Percentiles rank a stretch among this genome's conserved stretches.
These are phyloP conservation scores for Mellivora capensis DNA, from an alignment of 2,113 vertebrate genomes.

Conservation along the genomic window DNA sequence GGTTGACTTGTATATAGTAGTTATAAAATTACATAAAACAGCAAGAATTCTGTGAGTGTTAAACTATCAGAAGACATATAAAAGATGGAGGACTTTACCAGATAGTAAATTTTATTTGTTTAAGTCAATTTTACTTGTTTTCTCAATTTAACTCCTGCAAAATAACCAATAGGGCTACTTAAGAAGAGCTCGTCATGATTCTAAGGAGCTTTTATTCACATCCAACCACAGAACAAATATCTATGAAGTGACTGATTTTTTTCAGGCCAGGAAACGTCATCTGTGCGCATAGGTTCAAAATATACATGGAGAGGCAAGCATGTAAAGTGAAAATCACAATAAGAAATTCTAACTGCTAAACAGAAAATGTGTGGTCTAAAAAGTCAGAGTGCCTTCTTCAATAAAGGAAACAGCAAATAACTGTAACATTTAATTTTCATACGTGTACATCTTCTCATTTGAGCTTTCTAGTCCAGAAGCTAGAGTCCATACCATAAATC, in stretches of 20 bases:
- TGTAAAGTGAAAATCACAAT: neutral
- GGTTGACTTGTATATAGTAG: neutral
- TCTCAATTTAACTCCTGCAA: neutral
- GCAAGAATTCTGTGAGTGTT: neutral
- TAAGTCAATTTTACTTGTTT: neutral
- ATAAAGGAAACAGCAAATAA: neutral
- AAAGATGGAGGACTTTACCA: neutral
- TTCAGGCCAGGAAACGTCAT: neutral
- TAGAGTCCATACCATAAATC: neutral
- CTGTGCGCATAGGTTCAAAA: neutral
- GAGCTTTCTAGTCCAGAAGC: neutral
- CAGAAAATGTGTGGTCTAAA: neutral
- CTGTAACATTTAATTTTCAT: neutral
- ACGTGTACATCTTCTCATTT: neutral
- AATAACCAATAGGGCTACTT: neutral
- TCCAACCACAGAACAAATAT: neutral
- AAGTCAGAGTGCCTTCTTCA: neutral
- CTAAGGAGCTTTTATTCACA: neutral
- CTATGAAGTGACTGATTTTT: neutral
- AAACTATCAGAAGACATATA: neutral
- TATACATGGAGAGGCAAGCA: neutral
- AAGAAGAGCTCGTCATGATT: neutral
- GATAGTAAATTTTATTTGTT: neutral
- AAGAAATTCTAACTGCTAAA: neutral
- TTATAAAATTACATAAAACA: neutral